A percentile compares a stretch with the other conserved stretches of the same genome.
These are phyloP conservation scores for Chionis minor DNA, from an alignment of 2,113 vertebrate species.

Conservation along the genomic window DNA sequence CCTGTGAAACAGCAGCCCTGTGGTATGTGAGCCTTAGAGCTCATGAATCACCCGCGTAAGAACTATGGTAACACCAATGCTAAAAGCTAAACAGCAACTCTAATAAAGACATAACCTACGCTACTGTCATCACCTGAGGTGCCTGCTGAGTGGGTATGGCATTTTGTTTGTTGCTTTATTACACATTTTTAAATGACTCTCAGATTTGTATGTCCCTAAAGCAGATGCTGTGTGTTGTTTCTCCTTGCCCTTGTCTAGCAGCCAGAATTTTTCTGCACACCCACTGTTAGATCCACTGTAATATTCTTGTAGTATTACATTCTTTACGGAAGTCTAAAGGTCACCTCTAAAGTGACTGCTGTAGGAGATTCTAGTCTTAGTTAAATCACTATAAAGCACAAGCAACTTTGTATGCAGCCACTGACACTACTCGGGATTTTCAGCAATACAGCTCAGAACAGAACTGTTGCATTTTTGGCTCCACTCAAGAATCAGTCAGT, in stretches of 20 bases:
- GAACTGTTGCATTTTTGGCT: not conserved
- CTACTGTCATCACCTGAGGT: not conserved
- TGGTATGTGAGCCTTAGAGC: not conserved
- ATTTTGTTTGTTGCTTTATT: not conserved
- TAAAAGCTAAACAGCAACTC: not conserved
- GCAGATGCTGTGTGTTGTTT: slow-evolving; percentile 2
- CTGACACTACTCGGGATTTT: not conserved
- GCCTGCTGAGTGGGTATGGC: not conserved
- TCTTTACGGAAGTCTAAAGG: not conserved
- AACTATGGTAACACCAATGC: not conserved
- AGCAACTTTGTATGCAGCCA: not conserved
- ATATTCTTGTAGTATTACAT: not conserved
- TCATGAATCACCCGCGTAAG: not conserved
- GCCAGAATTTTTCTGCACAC: slow-evolving; percentile 28
- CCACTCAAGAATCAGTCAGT: not conserved
- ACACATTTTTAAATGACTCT: not conserved
- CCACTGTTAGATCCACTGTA: not conserved
- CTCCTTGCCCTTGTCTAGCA: not conserved
- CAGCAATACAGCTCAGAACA: not conserved
- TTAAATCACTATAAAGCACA: not conserved
- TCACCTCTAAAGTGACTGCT: not conserved
- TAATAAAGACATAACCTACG: not conserved
- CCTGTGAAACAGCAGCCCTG: not conserved
- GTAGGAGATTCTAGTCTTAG: not conserved
- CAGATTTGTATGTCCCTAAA: not conserved